These are phyloP conservation scores for Ormyrus pomaceus DNA, from an alignment of 2,888 invertebrate genomes.

Conservation along the genomic window DNA sequence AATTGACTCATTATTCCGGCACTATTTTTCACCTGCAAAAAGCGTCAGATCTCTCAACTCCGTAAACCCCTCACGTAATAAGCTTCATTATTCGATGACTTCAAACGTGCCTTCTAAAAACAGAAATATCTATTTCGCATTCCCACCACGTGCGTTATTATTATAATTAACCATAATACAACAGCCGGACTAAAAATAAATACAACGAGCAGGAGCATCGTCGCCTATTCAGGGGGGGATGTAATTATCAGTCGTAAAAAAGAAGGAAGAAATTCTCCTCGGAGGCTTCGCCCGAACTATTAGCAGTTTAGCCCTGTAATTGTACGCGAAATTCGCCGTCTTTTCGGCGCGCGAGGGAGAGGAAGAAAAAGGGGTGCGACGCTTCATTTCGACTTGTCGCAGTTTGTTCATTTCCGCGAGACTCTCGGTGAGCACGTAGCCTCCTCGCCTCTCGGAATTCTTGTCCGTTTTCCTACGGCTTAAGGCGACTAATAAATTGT, in stretches of 20 bases:
- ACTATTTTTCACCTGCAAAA: too few relatives aligned
- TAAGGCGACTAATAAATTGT: not conserved
- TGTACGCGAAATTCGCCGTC: constrained; percentile 27
- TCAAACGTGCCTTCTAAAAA: not conserved
- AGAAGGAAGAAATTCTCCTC: constrained; percentile 13
- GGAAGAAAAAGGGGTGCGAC: constrained; percentile 34
- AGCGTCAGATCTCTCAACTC: too few relatives aligned
- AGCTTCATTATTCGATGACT: not conserved
- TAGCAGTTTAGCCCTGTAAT: constrained; percentile 53
- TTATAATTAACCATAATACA: too few relatives aligned
- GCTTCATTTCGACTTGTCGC: constrained; percentile 56
- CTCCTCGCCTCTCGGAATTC: constrained; percentile 2
- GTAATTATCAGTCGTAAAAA: constrained; percentile 39
- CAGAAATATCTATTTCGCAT: not conserved
- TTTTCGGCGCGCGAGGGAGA: not conserved
- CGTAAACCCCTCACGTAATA: not conserved
- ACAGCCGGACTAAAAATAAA: too few relatives aligned
- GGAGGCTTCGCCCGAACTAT: constrained; percentile 31
- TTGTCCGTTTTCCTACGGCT: not conserved
- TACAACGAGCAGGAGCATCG: too few relatives aligned
- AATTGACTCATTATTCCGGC: too few relatives aligned
- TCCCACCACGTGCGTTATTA: not conserved
- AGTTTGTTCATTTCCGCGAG: constrained; percentile 58
- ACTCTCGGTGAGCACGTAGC: constrained; percentile 37
- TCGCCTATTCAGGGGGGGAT: not conserved